Evolutionary conservation across 1,140 invertebrate species (phyloP).

Genomic region (Ctenoplectra terminalis): DNA sequence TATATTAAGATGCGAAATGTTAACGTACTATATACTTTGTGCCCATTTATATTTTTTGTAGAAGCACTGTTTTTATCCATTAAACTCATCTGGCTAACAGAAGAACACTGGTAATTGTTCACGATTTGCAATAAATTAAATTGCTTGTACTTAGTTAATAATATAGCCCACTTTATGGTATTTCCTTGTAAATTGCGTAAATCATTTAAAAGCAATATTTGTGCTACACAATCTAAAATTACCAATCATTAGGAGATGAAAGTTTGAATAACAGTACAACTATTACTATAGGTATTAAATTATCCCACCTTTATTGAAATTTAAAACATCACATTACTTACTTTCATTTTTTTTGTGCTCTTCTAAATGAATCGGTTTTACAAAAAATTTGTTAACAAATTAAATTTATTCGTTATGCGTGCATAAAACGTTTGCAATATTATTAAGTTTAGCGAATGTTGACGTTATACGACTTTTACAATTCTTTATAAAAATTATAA

Average conservation of each 20-base stretch:
- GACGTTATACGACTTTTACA: not conserved
- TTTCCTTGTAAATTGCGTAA: not conserved
- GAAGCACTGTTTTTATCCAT: not conserved
- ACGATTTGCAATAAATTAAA: not conserved
- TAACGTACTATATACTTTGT: constrained; percentile 25
- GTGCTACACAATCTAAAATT: not conserved
- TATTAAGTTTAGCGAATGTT: not conserved
- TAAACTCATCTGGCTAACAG: constrained; percentile 4
- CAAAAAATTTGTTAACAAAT: not conserved
- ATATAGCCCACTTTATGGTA: not conserved
- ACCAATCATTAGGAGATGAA: not conserved
- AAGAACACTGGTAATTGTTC: not conserved
- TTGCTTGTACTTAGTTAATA: not conserved
- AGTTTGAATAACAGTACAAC: too few relatives aligned
- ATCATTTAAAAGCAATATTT: not conserved
- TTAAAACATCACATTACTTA: not conserved
- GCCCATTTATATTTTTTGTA: constrained; percentile 29
- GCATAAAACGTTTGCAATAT: not conserved
- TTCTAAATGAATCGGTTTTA: not conserved
- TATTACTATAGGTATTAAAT: too few relatives aligned
- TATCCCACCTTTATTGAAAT: too few relatives aligned
- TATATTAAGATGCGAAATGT: not conserved
- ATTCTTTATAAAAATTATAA: not conserved
- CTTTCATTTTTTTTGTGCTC: not conserved
- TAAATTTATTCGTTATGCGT: not conserved